Base-by-base conservation (phyloP, 2,888 invertebrate species). In the Melangyna quadrimaculata region DNA sequence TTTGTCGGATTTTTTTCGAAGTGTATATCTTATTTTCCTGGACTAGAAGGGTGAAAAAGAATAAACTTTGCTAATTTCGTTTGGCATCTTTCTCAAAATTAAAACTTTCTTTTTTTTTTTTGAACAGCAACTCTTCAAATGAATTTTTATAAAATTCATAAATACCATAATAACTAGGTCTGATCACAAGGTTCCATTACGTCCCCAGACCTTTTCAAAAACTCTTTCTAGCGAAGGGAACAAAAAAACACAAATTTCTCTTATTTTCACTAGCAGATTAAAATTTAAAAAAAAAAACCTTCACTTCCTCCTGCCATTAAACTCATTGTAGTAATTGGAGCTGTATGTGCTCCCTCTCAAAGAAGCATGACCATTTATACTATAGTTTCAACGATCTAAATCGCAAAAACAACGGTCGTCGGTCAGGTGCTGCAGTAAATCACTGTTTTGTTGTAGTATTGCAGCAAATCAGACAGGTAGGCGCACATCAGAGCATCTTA, bases 341-440 rank as follows among this genome's bases (percentile, higher is more conserved):
- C 70, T 59, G 70, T 51, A 51, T 70, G n/a, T n/a, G 70, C 63
- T 63, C 32, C 43, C 37, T 73, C 45, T 78, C 48, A 24, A 65
- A 78, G 27, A 83, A 73, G 53, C 83, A 73, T 70, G 73, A 83
- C 83, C 73, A 78, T 72, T 69, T 24, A 69, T 69, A n/a, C n/a
- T n/a, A n/a, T 78, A 78, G 73, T 73, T 70, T 79, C 40, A 74
- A 63, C 78, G 73, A 83, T 73, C 78, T 73, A 73, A 78, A 75
- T 70, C 55, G 71, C 81, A 81, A 55, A 70, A 70, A 75, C 79
- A 74, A 83, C 82, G 82, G 78, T 82, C 79, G 70, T 79, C 82
- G 82, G 78, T 82, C 78, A 82, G 78, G 69, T 82, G 82, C 72
- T 82, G 73, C 78, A 78, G 35, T 67, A 67, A 48, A 67, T 67